Percentiles rank a stretch among this genome's conserved stretches.
These are phyloP conservation scores for Calameuta pallipes DNA, from an alignment of 2,888 invertebrate genomes.

Conservation along the genomic window DNA sequence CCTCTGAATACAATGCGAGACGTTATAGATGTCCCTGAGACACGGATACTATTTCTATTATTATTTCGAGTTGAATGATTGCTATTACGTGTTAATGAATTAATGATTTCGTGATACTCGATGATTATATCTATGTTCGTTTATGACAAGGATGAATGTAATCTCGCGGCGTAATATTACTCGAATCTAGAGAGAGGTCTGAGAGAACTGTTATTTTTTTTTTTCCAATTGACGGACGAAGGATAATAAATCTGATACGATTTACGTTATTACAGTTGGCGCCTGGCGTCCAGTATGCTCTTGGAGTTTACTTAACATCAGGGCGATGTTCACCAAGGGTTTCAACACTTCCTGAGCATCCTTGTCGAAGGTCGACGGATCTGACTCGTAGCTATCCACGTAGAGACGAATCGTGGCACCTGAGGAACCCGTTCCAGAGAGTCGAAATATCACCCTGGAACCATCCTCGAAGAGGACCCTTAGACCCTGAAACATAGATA, in stretches of 20 bases:
- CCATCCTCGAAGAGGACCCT: conserved; percentile 95
- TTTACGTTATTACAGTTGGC: conserved; percentile 96
- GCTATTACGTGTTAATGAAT: not conserved
- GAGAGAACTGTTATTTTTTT: not conserved
- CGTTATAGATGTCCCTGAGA: not conserved
- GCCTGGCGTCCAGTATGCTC: conserved; percentile 88
- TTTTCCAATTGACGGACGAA: not conserved
- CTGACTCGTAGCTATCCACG: conserved; percentile 91
- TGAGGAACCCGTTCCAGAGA: conserved; percentile 98
- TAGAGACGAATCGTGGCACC: conserved; percentile 98
- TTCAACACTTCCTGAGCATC: conserved; percentile 76
- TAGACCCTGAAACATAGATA: conserved; percentile 77
- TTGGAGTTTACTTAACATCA: conserved; percentile 84
- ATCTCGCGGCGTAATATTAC: not conserved
- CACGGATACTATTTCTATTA: not conserved
- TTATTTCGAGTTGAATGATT: not conserved
- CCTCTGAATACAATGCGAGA: not conserved
- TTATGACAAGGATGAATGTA: not conserved
- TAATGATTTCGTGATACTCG: not conserved
- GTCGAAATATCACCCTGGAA: conserved; percentile 90
- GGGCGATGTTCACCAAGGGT: conserved; percentile 89
- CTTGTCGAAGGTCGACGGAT: conserved; percentile 57
- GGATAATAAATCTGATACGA: not conserved
- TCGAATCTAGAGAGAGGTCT: not conserved
- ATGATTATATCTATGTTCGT: not conserved